These are phyloP conservation scores for Prochilodus magdalenae DNA, from an alignment of 2,113 vertebrate species.

Conservation along the genomic window DNA sequence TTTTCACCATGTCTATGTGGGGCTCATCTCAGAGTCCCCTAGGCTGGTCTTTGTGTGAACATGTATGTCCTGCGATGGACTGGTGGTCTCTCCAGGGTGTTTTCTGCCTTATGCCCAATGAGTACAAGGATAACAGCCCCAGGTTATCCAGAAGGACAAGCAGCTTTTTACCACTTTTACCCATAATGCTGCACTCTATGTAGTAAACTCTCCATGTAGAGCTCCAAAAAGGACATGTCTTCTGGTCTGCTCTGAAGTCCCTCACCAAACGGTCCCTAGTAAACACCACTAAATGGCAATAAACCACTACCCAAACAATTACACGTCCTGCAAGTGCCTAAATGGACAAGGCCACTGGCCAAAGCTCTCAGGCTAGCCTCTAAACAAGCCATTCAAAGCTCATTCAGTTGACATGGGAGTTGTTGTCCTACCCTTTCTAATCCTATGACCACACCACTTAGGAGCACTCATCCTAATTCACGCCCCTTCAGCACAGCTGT, in stretches of 20 bases:
- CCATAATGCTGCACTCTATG: no score
- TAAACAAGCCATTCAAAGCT: not conserved
- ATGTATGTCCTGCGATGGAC: no score
- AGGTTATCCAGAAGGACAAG: no score
- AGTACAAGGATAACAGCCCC: no score
- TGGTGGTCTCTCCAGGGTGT: no score
- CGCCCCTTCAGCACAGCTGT: not conserved
- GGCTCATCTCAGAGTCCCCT: no score
- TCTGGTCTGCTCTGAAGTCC: not conserved
- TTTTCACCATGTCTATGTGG: no score
- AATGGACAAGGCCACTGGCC: not conserved
- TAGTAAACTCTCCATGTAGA: not conserved
- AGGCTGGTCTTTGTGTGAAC: no score
- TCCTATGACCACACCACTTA: not conserved
- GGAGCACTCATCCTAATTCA: not conserved
- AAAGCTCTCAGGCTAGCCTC: not conserved
- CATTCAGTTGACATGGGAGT: not conserved
- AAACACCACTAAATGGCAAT: not conserved
- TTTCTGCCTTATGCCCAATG: no score
- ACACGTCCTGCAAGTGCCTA: not conserved
- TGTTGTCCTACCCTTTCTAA: not conserved
- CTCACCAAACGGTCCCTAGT: not conserved
- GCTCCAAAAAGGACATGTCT: no score
- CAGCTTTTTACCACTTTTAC: no score
- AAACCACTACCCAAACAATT: not conserved